Evolutionary conservation across 2,888 invertebrate species (phyloP), one percentile per base, ranked within the genome.

Genomic region (Oscheius sp.): DNA sequence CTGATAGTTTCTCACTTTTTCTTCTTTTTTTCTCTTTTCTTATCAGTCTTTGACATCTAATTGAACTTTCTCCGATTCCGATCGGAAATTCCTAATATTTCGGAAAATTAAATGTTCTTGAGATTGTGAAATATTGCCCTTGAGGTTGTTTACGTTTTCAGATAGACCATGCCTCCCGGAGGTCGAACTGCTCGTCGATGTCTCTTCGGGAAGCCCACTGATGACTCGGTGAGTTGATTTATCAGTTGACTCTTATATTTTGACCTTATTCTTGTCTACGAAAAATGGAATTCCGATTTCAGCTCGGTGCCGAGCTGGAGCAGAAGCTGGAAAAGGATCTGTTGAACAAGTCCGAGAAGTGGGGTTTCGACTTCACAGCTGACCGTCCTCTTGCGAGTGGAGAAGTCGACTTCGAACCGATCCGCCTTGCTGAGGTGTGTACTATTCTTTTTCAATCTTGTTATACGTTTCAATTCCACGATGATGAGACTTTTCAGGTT

Each of bases 291-390:
- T 35, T 3, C 13, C 53, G 33, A 13, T 55, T 72, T 32, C 51
- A 72, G 71, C 29, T 59, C 21, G 42, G 32, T 32, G 32, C 35
- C n/a, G 68, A 68, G 35, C 35, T 81, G 10, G 72, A 75, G 21
- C 47, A 66, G 2, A 77, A 66, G 5, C 51, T 70, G 55, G 68
- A 75, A 29, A 42, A 70, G 9, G 55, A 63, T 53, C 48, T 57
- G 13, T 21, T 74, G 53, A 42, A 75, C 42, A 73, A 79, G 42
- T 51, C 55, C 58, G 59, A 79, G 35, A 70, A 73, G 59, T 81
- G 77, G 77, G 75, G 77, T 55, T 81, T 79, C 74, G 79, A 81
- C 37, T 81, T 81, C 70, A 63, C 73, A 13, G 65, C 60, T 29
- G 80, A 68, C 4, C 60, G 70, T 9, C 80, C 80, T 1, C 70